Conservation (phyloP, 1,140 invertebrate genomes). For the Anagrus nilaparvatae region DNA sequence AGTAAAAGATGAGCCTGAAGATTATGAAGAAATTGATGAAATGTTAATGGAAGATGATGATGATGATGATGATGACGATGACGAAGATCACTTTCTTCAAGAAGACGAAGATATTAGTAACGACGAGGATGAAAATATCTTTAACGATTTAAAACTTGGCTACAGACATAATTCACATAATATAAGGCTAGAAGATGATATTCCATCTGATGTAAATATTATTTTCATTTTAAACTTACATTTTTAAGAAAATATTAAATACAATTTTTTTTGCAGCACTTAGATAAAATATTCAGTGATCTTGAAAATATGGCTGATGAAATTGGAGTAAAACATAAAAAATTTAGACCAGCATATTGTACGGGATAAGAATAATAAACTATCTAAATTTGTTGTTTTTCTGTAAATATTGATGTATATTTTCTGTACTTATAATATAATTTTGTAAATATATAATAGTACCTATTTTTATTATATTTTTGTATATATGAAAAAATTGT, state of each 20-base stretch:
- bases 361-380: too few relatives aligned
- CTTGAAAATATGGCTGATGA: conserved; percentile 33
- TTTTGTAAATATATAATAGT: too few relatives aligned
- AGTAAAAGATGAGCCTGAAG: conserved; percentile 37
- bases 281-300: conserved; percentile 37
- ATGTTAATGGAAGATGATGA: conserved; percentile 29
- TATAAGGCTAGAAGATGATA: conserved; percentile 14
- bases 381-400: too few relatives aligned
- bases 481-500: too few relatives aligned
- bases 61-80: conserved; percentile 25
- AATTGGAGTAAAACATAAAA: too few relatives aligned
- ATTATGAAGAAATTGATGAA: conserved; percentile 38
- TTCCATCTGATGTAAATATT: conserved; percentile 22
- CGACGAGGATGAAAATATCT: conserved; percentile 22
- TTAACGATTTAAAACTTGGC: conserved; percentile 15
- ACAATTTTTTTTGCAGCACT: conserved; percentile 28
- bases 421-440: too few relatives aligned
- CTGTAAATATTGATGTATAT: too few relatives aligned
- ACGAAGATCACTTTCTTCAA: conserved; percentile 25
- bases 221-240: conserved; percentile 2
- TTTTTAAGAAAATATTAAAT: conserved; percentile 3
- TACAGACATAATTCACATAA: conserved; percentile 7
- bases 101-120: conserved; percentile 27
- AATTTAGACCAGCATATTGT: too few relatives aligned
- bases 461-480: too few relatives aligned